phyloP scores from a whole-genome alignment of 2,113 vertebrate species.

The Psittacula cyanocephala region DNA sequence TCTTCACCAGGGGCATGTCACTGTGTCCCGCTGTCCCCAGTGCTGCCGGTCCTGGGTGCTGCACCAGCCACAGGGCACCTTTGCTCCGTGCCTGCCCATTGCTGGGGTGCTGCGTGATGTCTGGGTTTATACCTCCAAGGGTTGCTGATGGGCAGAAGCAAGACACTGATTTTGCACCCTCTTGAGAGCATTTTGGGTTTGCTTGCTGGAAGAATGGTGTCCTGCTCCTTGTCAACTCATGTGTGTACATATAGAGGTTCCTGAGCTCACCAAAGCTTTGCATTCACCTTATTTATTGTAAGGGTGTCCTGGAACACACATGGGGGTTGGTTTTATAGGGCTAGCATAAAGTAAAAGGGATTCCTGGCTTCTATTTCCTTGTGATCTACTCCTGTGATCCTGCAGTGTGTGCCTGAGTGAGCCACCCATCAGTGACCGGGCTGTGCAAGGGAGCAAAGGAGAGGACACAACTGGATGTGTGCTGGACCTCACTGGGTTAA shows the following conservation, averaged over 20 bases:
- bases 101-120: background rate
- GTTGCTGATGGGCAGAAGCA: background rate
- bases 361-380: background rate
- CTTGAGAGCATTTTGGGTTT: background rate
- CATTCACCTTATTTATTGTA: background rate
- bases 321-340: background rate
- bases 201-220: background rate
- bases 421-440: background rate
- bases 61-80: background rate
- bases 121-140: background rate
- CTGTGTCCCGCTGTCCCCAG: background rate
- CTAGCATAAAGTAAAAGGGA: background rate
- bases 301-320: background rate
- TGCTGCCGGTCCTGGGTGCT: background rate
- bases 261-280: fast-evolving
- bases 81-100: background rate
- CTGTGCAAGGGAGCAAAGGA: background rate
- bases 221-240: background rate
- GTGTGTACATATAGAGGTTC: background rate
- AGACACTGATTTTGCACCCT: background rate
- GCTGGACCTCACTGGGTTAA: background rate
- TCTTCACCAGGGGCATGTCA: background rate
- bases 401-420: background rate
- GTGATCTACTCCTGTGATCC: background rate
- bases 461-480: fast-evolving